Evolutionary conservation across 2,797 vertebrate species (phyloP), one percentile per base, ranked within the genome.

Genomic region (Manis pentadactyla): DNA sequence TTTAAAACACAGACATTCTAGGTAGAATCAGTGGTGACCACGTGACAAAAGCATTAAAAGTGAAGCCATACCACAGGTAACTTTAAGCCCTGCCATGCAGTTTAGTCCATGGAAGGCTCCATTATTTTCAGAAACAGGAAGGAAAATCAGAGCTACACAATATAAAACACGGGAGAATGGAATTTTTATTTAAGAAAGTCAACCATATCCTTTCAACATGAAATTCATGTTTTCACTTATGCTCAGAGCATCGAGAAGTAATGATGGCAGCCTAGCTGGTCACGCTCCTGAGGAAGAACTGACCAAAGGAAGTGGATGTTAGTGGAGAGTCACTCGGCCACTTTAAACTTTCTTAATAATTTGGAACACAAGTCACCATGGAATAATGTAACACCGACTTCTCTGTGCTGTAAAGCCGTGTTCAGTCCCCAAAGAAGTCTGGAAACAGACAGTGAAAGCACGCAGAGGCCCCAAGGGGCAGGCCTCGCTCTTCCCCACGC

Each of bases 401-500:
- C 93, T 97, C 95, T 96, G 96, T 96, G 97, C 97, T 94, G 75
- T 39, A 63, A 97, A 93, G 97, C 93, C 88, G 39, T 37, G 97
- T 89, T 68, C 88, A 97, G 95, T 59, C 94, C 92, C 81, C 96
- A 25, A 55, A 94, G 93, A 88, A 97, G 82, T 96, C 90, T 66
- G 14, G 92, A 97, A 96, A 59, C 69, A 46, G 86, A 92, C 83
- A 97, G 96, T 81, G 37, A 97, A 93, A 73, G 85, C 95, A 95
- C 98, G 96, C 92, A 96, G 84, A 93, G 77, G 96, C 96, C 91
- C 96, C 98, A 98, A 84, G 96, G 98, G 98, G 98, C 97, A 98
- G 98, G 96, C 98, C 98, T 98, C 98, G 98, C 98, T 98, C 99
- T 98, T 99, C 99, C 98, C 99, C 99, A 99, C 99, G 99, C 99